phyloP scores from a whole-genome alignment of 1,140 invertebrate genomes.

The Campoletis sonorensis region DNA sequence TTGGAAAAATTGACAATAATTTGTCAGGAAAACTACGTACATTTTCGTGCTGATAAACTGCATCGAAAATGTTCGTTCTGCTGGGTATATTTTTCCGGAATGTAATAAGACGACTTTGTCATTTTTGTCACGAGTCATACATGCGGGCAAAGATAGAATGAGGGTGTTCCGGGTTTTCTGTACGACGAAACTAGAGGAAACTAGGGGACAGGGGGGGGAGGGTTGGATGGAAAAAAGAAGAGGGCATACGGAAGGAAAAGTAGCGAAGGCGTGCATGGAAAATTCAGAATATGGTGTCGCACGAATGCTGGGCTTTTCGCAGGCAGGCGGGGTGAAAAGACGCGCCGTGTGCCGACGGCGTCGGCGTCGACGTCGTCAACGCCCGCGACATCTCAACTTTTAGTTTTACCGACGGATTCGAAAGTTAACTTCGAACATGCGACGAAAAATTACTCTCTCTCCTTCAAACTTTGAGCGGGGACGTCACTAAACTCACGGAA shows the following conservation, averaged over 20 bases:
- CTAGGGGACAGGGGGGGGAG: slow-evolving; percentile 16
- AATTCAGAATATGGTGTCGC: slow-evolving; percentile 54
- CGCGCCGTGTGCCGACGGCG: slow-evolving; percentile 57
- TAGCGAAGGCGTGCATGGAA: slow-evolving; percentile 36
- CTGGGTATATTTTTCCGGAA: neutral
- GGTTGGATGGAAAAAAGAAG: slow-evolving; percentile 27
- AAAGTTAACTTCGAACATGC: neutral
- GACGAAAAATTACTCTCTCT: neutral
- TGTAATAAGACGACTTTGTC: slow-evolving; percentile 37
- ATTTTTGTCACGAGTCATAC: slow-evolving; percentile 50
- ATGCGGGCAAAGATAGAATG: slow-evolving; percentile 1
- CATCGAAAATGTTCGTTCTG: neutral
- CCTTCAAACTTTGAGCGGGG: neutral
- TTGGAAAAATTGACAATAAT: neutral
- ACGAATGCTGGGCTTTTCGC: slow-evolving; percentile 20
- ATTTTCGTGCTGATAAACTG: neutral
- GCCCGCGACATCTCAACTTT: neutral
- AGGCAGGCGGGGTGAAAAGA: slow-evolving; percentile 49
- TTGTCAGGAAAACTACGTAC: neutral
- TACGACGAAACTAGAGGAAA: slow-evolving; percentile 34
- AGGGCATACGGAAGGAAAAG: slow-evolving; percentile 19
- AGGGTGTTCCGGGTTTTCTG: slow-evolving; percentile 39
- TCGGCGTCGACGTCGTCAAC: neutral
- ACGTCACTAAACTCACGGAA: neutral
- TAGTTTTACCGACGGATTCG: neutral